Evolutionary conservation across 2,113 vertebrate species (phyloP).

Genomic region (Vombatus ursinus): DNA sequence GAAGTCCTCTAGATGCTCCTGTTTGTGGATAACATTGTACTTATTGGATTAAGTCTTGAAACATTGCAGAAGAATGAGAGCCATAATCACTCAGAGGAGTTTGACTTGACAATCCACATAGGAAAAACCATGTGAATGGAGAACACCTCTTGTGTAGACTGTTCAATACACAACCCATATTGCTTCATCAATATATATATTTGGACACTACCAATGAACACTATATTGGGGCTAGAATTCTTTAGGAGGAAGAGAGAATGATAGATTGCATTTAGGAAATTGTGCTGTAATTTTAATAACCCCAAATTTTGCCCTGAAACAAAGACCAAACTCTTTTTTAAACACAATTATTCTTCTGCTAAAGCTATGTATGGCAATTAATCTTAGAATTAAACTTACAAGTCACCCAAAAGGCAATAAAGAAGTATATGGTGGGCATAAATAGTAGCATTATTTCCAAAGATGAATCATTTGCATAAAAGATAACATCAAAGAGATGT

Average conservation of each 20-base stretch:
- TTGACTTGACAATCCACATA: background rate
- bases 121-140: background rate
- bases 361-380: background rate
- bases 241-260: background rate
- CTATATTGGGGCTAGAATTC: background rate
- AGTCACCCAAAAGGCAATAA: background rate
- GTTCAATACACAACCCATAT: background rate
- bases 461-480: background rate
- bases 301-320: background rate
- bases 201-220: background rate
- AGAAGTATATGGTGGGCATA: background rate
- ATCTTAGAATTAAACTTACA: background rate
- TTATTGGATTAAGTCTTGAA: background rate
- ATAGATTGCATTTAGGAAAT: background rate
- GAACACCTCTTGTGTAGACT: background rate
- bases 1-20: background rate
- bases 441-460: background rate
- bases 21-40: background rate
- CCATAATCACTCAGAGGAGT: background rate
- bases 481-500: background rate
- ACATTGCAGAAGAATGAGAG: background rate
- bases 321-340: background rate
- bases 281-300: background rate
- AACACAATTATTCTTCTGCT: background rate
- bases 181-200: background rate